Base-by-base conservation (phyloP, 2,888 invertebrate species). In the Drosophila mimica region DNA sequence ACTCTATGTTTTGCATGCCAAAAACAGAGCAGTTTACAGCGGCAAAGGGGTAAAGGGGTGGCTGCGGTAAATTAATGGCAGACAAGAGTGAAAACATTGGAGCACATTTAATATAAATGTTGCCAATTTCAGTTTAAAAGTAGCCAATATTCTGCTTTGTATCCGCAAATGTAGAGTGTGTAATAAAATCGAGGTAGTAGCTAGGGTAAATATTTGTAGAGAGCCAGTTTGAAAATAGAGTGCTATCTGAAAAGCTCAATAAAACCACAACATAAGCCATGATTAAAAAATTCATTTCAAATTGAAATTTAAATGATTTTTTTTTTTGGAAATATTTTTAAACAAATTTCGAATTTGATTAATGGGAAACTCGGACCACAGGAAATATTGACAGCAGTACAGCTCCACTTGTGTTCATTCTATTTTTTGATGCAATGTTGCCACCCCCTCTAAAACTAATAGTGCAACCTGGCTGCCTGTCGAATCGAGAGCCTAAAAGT, bases 1-100 rank as follows among this genome's bases (percentile, higher is more conserved):
- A 48, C 52, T 69, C 70, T 73, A 40, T 49, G 61, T 69, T 87
- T 77, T 83, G 82, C 77, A 83, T 83, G 84, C 79, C 68, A 83
- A 81, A 68, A 70, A 67, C 71, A 74, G 64, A 72, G 54, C 31
- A 38, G 20, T 20, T 59, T 15, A 15, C 8, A 15, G 4, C 25
- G 46, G 15, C 2, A 15, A 25, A 25, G 46, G 25, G 46, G 20
- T 6, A 34, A 30, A 40, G 30, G 33, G 54, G 11, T 9, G 9
- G 30, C 62, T 49, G 11, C 51, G 28, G 28, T 58, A 74, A 80
- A 77, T 78, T 82, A 85, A 82, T 81, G 83, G 64, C 69, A 38
- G 54, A 49, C 61, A 61, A 60, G 68, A 73, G 70, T 61, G 80
- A 69, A 83, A 79, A 79, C 63, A 81, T 56, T 79, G 54, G 67